Evolutionary conservation across 2,888 invertebrate species (phyloP).

Genomic region (Abscondita cerata): DNA sequence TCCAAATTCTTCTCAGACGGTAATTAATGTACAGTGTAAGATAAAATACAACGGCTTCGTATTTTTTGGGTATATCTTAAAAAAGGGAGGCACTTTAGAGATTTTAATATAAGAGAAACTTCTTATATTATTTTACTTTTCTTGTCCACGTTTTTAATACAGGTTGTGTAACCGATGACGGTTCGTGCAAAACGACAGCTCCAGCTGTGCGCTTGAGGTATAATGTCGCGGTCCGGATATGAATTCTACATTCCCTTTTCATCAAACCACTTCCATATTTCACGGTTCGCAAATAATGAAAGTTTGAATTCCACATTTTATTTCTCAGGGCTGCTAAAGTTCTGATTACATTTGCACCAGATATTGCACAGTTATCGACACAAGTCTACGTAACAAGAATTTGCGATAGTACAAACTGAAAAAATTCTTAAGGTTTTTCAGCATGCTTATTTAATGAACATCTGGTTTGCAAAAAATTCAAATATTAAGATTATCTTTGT

Average conservation of each 20-base stretch:
- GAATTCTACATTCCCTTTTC: slow-evolving; percentile 52
- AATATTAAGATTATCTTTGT: too few species aligned
- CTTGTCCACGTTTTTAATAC: slow-evolving; percentile 29
- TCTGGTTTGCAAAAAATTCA: slow-evolving; percentile 10
- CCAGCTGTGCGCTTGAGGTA: slow-evolving; percentile 52
- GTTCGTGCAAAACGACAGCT: slow-evolving; percentile 48
- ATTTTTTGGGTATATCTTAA: too few species aligned
- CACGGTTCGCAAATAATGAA: slow-evolving; percentile 40
- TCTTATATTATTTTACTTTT: slow-evolving; percentile 25
- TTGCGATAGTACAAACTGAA: slow-evolving; percentile 10
- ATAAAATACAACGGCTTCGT: too few species aligned
- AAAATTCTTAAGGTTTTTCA: slow-evolving; percentile 2
- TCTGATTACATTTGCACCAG: slow-evolving; percentile 36
- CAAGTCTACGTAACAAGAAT: slow-evolving; percentile 14
- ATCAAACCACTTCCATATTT: slow-evolving; percentile 48
- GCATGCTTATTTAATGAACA: slow-evolving; percentile 17
- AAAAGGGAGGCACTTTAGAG: background rate
- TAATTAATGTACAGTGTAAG: too few species aligned
- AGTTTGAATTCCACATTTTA: slow-evolving; percentile 45
- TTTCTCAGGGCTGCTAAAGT: slow-evolving; percentile 42
- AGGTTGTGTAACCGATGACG: slow-evolving; percentile 44
- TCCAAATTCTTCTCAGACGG: too few species aligned
- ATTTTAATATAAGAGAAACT: slow-evolving; percentile 21
- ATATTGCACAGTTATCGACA: slow-evolving; percentile 37
- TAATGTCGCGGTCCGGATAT: slow-evolving; percentile 53